A percentile compares a stretch with the other conserved stretches of the same genome.
phyloP scores from a whole-genome alignment of 1,140 invertebrate genomes.

The Scaptomyza pallida region DNA sequence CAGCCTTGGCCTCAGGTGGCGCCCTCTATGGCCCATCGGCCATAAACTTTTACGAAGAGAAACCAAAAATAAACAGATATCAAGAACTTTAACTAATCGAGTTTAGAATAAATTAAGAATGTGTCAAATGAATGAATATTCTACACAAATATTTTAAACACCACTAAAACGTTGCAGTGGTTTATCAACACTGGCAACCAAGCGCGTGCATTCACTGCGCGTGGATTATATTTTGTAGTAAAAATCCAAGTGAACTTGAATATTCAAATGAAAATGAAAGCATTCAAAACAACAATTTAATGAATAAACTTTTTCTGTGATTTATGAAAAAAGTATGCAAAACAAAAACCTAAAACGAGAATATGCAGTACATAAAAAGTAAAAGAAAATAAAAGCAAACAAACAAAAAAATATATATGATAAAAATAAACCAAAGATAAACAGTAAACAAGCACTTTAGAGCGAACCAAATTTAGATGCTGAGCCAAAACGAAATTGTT shows the following conservation, averaged over 20 bases:
- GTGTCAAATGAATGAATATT: conserved; percentile 21
- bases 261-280: conserved; percentile 36
- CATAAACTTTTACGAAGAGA: conserved; percentile 34
- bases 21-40: conserved; percentile 14
- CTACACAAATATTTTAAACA: conserved; percentile 36
- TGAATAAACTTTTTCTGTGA: conserved; percentile 81
- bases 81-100: conserved; percentile 40
- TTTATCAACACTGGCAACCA: conserved; percentile 8
- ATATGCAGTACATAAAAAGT: conserved; percentile 14
- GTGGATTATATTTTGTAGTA: conserved; percentile 67
- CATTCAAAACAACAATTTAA: conserved; percentile 62
- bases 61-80: conserved; percentile 23
- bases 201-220: conserved; percentile 16
- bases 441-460: conserved; percentile 50
- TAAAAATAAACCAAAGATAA: conserved; percentile 45
- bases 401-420: conserved; percentile 51
- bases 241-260: conserved; percentile 43
- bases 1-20: background rate
- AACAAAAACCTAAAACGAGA: conserved; percentile 57
- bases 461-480: conserved; percentile 53
- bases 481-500: conserved; percentile 61
- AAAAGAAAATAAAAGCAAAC: conserved; percentile 39
- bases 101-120: conserved; percentile 42
- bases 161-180: background rate
- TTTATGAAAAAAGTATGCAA: conserved; percentile 82